Conservation (phyloP, 2,113 vertebrate genomes). For the Pseudolaguvia tuberculata region DNA sequence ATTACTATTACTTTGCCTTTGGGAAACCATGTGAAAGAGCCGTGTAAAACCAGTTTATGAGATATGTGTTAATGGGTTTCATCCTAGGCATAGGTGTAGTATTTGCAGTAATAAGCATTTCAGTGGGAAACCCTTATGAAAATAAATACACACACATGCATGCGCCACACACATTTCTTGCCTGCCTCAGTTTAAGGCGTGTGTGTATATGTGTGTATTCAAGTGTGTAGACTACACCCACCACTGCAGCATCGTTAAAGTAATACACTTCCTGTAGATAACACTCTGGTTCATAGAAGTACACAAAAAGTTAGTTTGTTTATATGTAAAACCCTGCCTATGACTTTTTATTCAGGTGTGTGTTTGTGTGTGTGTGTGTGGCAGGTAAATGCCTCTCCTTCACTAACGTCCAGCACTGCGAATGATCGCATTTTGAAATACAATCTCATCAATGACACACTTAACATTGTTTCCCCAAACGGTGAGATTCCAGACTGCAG, state of each 20-base stretch:
- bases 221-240: constrained; percentile 12
- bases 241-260: constrained; percentile 9
- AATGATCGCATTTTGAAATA: constrained; percentile 97
- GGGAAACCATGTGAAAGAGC: too few relatives aligned
- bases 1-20: too few relatives aligned
- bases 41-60: too few relatives aligned
- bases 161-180: not conserved
- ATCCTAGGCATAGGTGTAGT: not conserved
- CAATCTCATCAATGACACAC: constrained; percentile 94
- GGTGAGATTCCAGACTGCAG: constrained; percentile 91
- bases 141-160: not conserved
- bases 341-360: not conserved
- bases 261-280: constrained; percentile 45
- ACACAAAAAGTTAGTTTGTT: not conserved
- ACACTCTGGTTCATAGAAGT: not conserved
- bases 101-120: not conserved
- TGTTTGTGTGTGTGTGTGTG: constrained; percentile 13
- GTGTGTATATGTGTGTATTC: constrained; percentile 17
- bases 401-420: constrained; percentile 94
- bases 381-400: constrained; percentile 95
- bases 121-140: constrained; percentile 4
- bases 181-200: not conserved
- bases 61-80: not conserved
- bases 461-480: constrained; percentile 91
- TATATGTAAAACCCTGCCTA: not conserved